Percentiles rank a stretch among this genome's conserved stretches.
Conservation (phyloP, 2,888 invertebrate species). For the Resseliella maxima region DNA sequence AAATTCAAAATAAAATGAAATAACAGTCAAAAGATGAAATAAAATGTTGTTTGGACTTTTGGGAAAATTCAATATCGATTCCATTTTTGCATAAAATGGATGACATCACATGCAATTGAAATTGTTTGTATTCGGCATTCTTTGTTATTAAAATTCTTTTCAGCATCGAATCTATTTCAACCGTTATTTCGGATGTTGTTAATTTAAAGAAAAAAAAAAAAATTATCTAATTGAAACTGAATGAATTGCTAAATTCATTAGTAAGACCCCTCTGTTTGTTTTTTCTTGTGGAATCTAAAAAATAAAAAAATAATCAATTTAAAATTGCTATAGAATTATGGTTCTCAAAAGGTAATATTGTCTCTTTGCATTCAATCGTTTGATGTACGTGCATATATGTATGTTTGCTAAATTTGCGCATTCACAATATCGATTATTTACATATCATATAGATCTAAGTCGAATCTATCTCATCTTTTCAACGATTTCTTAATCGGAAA, state of each 20-base stretch:
- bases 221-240: too few species aligned
- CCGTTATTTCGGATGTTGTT: too few species aligned
- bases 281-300: too few species aligned
- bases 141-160: too few species aligned
- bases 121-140: too few species aligned
- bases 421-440: slow-evolving; percentile 23
- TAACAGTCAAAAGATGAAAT: not conserved
- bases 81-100: too few species aligned
- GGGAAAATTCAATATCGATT: too few species aligned
- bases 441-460: slow-evolving; percentile 8
- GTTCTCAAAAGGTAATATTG: not conserved
- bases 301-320: not conserved
- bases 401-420: not conserved
- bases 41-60: not conserved
- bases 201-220: too few species aligned
- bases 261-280: not conserved
- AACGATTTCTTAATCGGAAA: slow-evolving; percentile 33
- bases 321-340: not conserved
- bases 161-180: too few species aligned
- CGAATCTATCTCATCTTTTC: not conserved
- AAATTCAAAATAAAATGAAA: not conserved
- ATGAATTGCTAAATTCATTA: too few species aligned
- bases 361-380: not conserved
- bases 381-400: not conserved
- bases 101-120: too few species aligned